Evolutionary conservation across 2,797 vertebrate species (phyloP), one percentile per base, ranked within the genome.

Genomic region (Ceryle rudis): DNA sequence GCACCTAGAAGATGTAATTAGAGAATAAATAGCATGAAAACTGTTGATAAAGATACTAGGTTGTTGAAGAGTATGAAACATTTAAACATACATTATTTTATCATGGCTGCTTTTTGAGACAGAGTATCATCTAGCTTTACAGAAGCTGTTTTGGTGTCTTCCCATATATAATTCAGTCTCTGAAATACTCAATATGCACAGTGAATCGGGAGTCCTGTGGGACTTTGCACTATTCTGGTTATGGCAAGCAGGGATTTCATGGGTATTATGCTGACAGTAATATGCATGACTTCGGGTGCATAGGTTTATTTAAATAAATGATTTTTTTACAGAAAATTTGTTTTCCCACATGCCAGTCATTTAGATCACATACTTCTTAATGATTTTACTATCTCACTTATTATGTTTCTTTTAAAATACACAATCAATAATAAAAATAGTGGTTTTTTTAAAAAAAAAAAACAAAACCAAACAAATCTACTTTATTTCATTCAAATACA

Each of bases 191-290:
- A 55, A 41, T 39, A 35, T 41, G 39, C 55, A 58, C 20, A 39
- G n/a, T 28, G 58, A 74, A 28, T 29, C 52, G 46, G 41, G 44
- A 82, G 49, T 33, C 51, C 66, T 41, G 26, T 0, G 6, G 58
- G 57, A 37, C 14, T 22, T 26, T 13, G 64, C 11, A 2, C 62
- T 60, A 4, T 41, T 77, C 64, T 77, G 85, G 37, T 17, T 80
- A n/a, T 46, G 54, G 42, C 44, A 51, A 86, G 21, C 37, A 47
- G 29, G 25, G 75, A 90, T 86, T 91, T 90, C 75, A 91, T 16
- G 84, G 81, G 10, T n/a, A 12, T 91, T 82, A 31, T 26, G 18
- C 33, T 91, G 51, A 47, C 64, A 71, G 41, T 9, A 60, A 80
- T 52, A 42, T 51, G 39, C 55, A 64, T 73, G 47, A 71, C 23